Evolutionary conservation across 2,797 vertebrate genomes (phyloP).

Genomic region (Enoplosus armatus): DNA sequence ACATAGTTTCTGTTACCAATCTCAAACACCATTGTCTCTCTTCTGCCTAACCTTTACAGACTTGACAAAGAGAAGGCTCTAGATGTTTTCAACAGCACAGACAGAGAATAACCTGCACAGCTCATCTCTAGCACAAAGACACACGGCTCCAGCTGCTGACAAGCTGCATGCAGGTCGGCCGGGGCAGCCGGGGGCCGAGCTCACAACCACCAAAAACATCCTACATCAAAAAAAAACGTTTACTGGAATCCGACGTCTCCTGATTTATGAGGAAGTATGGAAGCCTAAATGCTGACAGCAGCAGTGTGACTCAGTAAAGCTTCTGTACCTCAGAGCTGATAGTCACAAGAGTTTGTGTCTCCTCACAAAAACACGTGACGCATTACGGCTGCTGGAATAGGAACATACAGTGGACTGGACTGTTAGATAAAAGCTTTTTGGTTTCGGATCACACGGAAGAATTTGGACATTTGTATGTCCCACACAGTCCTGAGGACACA

Average conservation of each 20-base stretch:
- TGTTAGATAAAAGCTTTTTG: background rate
- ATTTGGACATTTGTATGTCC: no score
- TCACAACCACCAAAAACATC: background rate
- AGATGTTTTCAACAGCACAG: constrained; percentile 37
- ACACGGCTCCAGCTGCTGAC: constrained; percentile 17
- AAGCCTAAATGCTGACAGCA: constrained; percentile 24
- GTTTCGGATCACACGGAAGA: background rate
- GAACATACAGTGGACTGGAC: background rate
- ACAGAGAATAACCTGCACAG: constrained; percentile 37
- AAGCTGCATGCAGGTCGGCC: background rate
- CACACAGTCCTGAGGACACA: background rate
- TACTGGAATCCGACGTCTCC: background rate
- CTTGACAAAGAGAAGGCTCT: constrained; percentile 67
- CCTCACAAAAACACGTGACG: constrained; percentile 22
- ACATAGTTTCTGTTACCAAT: background rate
- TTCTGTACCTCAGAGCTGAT: background rate
- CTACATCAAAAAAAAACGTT: no score
- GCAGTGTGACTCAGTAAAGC: background rate
- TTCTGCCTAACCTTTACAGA: constrained; percentile 26
- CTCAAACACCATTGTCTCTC: constrained; percentile 13
- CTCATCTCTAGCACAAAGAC: constrained; percentile 45
- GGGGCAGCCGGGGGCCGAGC: background rate
- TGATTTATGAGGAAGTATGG: constrained; percentile 37
- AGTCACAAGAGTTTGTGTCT: constrained; percentile 16
- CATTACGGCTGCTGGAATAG: background rate